Evolutionary conservation across 2,113 vertebrate species (phyloP), one percentile per base, ranked within the genome.

Genomic region (Phoxinus phoxinus): DNA sequence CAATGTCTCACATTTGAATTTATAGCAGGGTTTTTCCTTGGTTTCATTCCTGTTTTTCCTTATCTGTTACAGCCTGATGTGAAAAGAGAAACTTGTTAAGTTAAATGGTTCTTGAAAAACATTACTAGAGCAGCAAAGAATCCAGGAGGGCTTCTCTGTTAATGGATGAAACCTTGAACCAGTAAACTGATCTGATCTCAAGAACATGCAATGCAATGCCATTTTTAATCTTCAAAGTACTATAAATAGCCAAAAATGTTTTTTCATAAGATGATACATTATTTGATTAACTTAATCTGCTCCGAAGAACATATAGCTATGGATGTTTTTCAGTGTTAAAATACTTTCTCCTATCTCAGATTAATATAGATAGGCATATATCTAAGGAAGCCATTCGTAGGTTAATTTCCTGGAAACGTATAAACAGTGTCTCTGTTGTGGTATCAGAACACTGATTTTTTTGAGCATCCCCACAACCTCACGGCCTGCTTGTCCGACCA

Each of bases 51-150:
- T 21, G 10, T n/a, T 53, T 12, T 30, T 23, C 9, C 51, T 78
- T 13, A 35, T 74, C n/a, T 74, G 25, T 74, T 48, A 9, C n/a
- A 74, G 41, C 13, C n/a, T 74, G 23, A n/a, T 27, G 6, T 48
- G 71, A 74, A 46, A 46, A 73, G 37, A 44, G 37, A 46, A 74
- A 5, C 6, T 25, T 74, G n/a, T 15, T 46, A 73, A 74, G 21
- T 23, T 74, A 74, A 74, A 25, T 27, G 44, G 41, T 46, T 71
- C 67, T 71, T 74, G 3, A 63, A 15, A 74, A 74, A 73, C 41
- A 25, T 74, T 23, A 25, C 23, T 46, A 15, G 12, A 1, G 23
- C 71, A 27, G n/a, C 41, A 74, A 48, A 74, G 41, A 48, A 74
- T 74, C 23, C 13, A n/a, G 71, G 37, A 74, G n/a, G 37, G 41